phyloP scores from a whole-genome alignment of 2,888 invertebrate species.

The Eretmocerus hayati region DNA sequence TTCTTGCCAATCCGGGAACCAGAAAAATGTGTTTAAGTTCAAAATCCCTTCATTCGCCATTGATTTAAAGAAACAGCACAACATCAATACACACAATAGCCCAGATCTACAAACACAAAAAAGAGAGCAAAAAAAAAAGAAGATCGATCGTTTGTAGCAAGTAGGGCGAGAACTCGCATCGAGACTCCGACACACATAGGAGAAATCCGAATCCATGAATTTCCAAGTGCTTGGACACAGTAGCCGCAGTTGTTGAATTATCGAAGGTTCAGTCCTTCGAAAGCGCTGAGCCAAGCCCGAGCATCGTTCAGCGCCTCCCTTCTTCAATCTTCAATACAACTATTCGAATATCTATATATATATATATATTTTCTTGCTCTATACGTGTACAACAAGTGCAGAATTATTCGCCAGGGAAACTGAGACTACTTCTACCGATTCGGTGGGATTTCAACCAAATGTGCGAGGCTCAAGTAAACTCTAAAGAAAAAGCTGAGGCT shows the following conservation, averaged over 20 bases:
- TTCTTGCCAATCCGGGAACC: too few relatives aligned
- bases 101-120: too few relatives aligned
- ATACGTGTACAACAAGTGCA: not conserved
- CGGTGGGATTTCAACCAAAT: not conserved
- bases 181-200: not conserved
- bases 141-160: not conserved
- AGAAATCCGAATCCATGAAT: conserved; percentile 12
- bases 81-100: too few relatives aligned
- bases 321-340: not conserved
- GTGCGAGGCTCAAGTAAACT: not conserved
- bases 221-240: conserved; percentile 3
- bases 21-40: too few relatives aligned
- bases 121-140: not conserved
- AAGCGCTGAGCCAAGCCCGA: not conserved
- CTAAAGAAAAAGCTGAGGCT: not conserved
- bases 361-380: too few relatives aligned
- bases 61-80: too few relatives aligned
- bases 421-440: too few relatives aligned
- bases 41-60: too few relatives aligned
- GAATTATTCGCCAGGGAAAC: not conserved
- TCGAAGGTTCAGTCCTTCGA: conserved; percentile 1
- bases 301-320: not conserved
- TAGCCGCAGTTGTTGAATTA: conserved; percentile 14
- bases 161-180: not conserved
- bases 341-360: too few relatives aligned